A percentile compares a stretch with the other conserved stretches of the same genome.
These are phyloP conservation scores for Volucella inanis DNA, from an alignment of 2,888 invertebrate genomes.

Conservation along the genomic window DNA sequence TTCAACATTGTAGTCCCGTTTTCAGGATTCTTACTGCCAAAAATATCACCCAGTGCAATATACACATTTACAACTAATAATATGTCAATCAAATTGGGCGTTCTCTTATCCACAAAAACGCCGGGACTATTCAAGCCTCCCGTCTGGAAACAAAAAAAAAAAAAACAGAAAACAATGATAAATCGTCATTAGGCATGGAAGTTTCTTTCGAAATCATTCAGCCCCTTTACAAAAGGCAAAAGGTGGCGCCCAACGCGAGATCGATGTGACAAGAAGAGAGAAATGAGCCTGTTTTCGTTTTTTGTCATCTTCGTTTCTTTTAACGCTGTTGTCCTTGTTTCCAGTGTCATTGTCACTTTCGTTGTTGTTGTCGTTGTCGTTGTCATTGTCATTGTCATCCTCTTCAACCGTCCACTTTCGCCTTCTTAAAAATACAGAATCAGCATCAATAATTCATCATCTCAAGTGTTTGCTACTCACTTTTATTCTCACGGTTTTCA, in stretches of 20 bases:
- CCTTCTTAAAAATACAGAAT: constrained; percentile 40
- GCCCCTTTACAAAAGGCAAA: not conserved
- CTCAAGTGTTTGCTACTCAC: constrained; percentile 60
- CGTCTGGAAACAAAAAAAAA: not conserved
- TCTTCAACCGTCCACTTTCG: not conserved
- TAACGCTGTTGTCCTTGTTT: constrained; percentile 43
- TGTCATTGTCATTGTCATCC: not conserved
- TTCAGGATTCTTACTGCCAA: not conserved
- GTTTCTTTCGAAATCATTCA: constrained; percentile 34
- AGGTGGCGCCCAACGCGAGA: constrained; percentile 7
- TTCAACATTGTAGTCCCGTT: constrained; percentile 34
- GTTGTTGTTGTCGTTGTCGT: constrained; percentile 47
- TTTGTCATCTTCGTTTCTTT: constrained; percentile 36
- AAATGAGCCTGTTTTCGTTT: constrained; percentile 16
- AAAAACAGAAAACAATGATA: constrained; percentile 48
- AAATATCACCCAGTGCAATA: constrained; percentile 31
- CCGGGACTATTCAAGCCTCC: not conserved
- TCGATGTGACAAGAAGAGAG: constrained; percentile 4
- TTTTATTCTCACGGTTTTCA: constrained; percentile 39
- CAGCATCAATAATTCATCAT: constrained; percentile 72
- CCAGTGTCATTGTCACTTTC: constrained; percentile 9
- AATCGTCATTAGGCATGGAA: constrained; percentile 51
- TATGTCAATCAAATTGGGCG: constrained; percentile 65
- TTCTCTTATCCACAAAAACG: constrained; percentile 47
- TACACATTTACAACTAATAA: constrained; percentile 68